A percentile compares a stretch with the other conserved stretches of the same genome.
phyloP scores from a whole-genome alignment of 2,888 invertebrate genomes.

The Andrena camellia region DNA sequence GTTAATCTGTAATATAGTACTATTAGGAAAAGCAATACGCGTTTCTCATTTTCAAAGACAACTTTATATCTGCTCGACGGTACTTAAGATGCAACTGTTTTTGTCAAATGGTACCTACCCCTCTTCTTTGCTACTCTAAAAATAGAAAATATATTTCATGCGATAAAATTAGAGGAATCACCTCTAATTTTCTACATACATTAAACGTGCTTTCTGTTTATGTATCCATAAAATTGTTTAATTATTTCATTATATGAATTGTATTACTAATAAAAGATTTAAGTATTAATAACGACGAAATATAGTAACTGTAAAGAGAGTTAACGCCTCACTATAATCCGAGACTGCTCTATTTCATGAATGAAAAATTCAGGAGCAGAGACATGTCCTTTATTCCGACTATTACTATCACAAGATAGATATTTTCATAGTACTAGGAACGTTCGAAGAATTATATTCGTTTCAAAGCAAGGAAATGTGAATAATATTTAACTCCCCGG shows the following conservation, averaged over 20 bases:
- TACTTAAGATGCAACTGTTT: background rate
- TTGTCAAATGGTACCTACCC: background rate
- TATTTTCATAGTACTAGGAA: slow-evolving; percentile 1
- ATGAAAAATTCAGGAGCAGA: background rate
- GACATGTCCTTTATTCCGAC: background rate
- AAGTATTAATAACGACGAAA: slow-evolving; percentile 33
- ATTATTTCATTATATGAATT: slow-evolving; percentile 33
- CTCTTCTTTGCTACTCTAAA: slow-evolving; percentile 7
- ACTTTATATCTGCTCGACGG: slow-evolving; percentile 16
- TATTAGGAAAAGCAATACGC: background rate
- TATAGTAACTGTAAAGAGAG: slow-evolving; percentile 26
- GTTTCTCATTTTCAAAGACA: slow-evolving; percentile 20
- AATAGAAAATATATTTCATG: slow-evolving; percentile 25
- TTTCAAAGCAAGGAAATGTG: background rate
- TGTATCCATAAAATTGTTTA: slow-evolving; percentile 14
- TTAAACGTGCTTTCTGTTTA: slow-evolving; percentile 5
- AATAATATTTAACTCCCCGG: background rate
- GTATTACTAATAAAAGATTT: slow-evolving; percentile 29
- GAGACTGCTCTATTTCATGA: slow-evolving; percentile 5
- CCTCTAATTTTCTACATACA: slow-evolving; percentile 11
- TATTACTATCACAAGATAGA: slow-evolving; percentile 2
- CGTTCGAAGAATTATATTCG: background rate
- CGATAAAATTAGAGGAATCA: slow-evolving; percentile 1
- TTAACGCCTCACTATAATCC: slow-evolving; percentile 21
- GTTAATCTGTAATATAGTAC: background rate